Evolutionary conservation across 2,113 vertebrate genomes (phyloP).

Genomic region (Dermatemys mawii): DNA sequence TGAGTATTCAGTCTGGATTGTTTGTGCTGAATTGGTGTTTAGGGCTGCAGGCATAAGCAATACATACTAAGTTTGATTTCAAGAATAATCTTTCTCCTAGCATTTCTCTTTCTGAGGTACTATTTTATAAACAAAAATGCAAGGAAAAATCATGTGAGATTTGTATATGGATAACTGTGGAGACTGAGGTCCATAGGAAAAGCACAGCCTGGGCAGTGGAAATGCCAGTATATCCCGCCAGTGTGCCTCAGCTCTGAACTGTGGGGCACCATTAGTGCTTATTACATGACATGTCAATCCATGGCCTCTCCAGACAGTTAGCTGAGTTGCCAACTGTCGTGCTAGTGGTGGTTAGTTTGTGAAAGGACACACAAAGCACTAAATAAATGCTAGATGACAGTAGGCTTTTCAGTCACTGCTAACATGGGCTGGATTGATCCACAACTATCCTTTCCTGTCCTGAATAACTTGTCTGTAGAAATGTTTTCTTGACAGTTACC

Average conservation of each 20-base stretch:
- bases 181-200: not conserved
- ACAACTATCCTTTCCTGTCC: not conserved
- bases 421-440: not conserved
- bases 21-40: not conserved
- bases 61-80: not conserved
- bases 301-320: not conserved
- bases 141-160: not conserved
- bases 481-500: not conserved
- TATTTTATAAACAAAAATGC: not conserved
- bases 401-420: not conserved
- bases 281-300: not conserved
- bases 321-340: not conserved
- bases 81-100: not conserved
- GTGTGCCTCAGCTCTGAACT: not conserved
- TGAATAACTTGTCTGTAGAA: accelerated
- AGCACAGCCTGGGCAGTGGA: not conserved
- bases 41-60: not conserved
- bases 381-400: not conserved
- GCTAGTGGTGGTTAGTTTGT: not conserved
- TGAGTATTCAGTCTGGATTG: not conserved
- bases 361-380: not conserved
- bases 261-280: not conserved
- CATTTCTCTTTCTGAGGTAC: not conserved
- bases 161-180: not conserved
- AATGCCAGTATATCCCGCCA: not conserved